A percentile compares a stretch with the other conserved stretches of the same genome.
These are phyloP conservation scores for Heteropelma amictum DNA, from an alignment of 2,888 invertebrate species.

Conservation along the genomic window DNA sequence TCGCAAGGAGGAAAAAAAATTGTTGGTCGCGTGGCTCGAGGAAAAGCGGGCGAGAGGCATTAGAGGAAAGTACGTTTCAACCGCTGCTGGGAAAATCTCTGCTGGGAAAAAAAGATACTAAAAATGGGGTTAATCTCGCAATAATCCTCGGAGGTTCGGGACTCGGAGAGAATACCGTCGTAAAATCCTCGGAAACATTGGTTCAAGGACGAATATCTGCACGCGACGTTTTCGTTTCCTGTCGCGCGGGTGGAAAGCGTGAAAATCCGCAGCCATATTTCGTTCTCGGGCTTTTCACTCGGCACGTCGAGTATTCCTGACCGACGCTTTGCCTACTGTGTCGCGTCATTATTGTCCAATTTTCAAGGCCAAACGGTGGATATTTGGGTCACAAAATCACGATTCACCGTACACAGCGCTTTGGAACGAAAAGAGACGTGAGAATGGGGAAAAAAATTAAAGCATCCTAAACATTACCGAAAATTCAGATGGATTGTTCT, in stretches of 20 bases:
- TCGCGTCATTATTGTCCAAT: background rate
- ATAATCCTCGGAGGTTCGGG: constrained; percentile 62
- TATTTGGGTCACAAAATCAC: background rate
- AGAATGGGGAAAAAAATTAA: too few relatives aligned
- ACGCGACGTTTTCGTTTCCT: constrained; percentile 17
- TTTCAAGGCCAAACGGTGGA: background rate
- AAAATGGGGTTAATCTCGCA: constrained; percentile 69
- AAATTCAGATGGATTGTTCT: too few relatives aligned
- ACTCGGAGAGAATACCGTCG: constrained; percentile 31
- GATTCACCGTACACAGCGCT: too few relatives aligned
- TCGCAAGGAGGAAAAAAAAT: constrained; percentile 19
- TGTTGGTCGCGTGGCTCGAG: constrained; percentile 40
- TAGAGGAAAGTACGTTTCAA: constrained; percentile 17
- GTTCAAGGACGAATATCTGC: constrained; percentile 60
- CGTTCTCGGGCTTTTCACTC: constrained; percentile 1
- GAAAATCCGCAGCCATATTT: constrained; percentile 26
- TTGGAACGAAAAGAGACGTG: too few relatives aligned
- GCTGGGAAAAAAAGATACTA: constrained; percentile 39
- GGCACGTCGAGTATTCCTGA: background rate
- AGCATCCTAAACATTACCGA: too few relatives aligned
- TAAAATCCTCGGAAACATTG: constrained; percentile 52
- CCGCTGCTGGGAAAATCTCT: constrained; percentile 11
- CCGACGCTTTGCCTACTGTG: background rate
- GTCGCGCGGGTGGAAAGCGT: constrained; percentile 12
- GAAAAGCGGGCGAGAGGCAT: background rate